Evolutionary conservation across 2,797 vertebrate species (phyloP).

Genomic region (Hybognathus amarus): DNA sequence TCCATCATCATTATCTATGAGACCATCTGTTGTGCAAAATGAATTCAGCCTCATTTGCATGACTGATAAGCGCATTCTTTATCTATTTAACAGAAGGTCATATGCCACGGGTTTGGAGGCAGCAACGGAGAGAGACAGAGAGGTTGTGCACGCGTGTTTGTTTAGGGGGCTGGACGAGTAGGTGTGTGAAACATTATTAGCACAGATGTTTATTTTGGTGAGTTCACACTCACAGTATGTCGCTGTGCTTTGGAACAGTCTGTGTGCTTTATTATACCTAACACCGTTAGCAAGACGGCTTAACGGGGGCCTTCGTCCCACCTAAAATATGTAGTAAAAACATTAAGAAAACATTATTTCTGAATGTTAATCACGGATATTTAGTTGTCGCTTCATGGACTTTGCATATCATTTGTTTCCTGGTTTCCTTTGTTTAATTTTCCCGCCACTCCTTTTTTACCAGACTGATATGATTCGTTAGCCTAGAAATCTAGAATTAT

Average conservation of each 20-base stretch:
- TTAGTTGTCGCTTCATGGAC: no score
- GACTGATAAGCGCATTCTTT: slow-evolving; percentile 99
- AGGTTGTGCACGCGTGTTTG: slow-evolving; percentile 69
- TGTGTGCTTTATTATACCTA: neutral
- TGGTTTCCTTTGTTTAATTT: no score
- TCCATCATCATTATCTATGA: slow-evolving; percentile 99
- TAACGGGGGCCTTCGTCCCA: neutral
- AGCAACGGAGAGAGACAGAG: slow-evolving; percentile 71
- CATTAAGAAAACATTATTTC: neutral
- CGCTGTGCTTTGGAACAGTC: slow-evolving; percentile 6
- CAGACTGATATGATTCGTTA: no score
- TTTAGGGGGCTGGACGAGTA: slow-evolving; percentile 78
- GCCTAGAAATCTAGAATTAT: no score
- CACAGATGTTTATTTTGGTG: slow-evolving; percentile 54
- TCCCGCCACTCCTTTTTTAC: no score
- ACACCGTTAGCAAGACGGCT: neutral
- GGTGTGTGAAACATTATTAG: slow-evolving; percentile 72
- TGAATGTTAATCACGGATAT: neutral
- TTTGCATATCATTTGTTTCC: no score
- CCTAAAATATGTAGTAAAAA: neutral
- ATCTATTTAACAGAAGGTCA: slow-evolving; percentile 99
- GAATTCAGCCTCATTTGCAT: slow-evolving; percentile 99
- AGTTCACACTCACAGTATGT: slow-evolving; percentile 24
- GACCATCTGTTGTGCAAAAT: slow-evolving; percentile 99
- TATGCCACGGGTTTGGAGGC: slow-evolving; percentile 98